A percentile compares a stretch with the other conserved stretches of the same genome.
Conservation (phyloP, 2,797 vertebrate genomes). For the Cynodonichthys magdalenae region DNA sequence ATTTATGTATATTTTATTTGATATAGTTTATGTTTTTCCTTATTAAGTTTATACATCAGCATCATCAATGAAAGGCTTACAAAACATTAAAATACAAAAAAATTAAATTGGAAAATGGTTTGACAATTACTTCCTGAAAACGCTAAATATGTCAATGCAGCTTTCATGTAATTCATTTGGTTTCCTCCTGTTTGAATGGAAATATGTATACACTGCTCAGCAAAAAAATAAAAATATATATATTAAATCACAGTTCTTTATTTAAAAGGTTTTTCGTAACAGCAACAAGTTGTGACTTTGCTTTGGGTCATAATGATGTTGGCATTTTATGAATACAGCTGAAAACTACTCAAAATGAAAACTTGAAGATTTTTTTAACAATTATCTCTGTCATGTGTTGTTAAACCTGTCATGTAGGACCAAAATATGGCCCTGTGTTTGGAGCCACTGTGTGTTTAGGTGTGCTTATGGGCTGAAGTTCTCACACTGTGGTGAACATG, state of each 20-base stretch:
- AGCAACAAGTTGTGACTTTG: conserved; percentile 18
- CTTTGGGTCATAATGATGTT: conserved; percentile 32
- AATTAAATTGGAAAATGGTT: too few species aligned
- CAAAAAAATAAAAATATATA: neutral
- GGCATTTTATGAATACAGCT: conserved; percentile 18
- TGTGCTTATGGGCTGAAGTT: conserved; percentile 69
- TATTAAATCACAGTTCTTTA: neutral
- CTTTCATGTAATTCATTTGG: too few species aligned
- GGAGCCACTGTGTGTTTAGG: conserved; percentile 54
- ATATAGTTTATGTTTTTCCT: too few species aligned
- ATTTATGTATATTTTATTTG: too few species aligned
- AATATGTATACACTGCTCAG: too few species aligned
- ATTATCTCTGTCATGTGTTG: conserved; percentile 33
- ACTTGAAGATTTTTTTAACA: neutral
- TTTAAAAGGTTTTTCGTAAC: conserved; percentile 6
- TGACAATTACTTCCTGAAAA: too few species aligned
- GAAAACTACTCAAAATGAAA: conserved; percentile 7
- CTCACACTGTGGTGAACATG: conserved; percentile 79
- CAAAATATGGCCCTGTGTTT: conserved; percentile 25
- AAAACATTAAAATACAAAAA: too few species aligned
- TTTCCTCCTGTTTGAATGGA: too few species aligned
- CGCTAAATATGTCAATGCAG: too few species aligned
- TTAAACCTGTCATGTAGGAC: conserved; percentile 28
- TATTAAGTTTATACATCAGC: too few species aligned
- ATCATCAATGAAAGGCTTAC: too few species aligned